phyloP scores from a whole-genome alignment of 2,797 vertebrate genomes.

The Sebastes miniatus region DNA sequence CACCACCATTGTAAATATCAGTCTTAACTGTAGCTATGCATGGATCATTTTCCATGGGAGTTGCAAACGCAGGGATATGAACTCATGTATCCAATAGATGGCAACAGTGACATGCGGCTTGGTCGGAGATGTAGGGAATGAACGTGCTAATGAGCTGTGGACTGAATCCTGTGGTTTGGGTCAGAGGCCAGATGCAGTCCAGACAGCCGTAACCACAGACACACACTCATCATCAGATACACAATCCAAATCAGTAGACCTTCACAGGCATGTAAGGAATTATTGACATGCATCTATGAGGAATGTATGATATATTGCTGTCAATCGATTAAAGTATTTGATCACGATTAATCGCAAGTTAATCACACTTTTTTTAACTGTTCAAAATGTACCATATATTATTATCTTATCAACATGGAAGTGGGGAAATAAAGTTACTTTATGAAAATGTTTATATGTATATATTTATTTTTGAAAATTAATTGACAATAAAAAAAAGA shows the following conservation, averaged over 20 bases:
- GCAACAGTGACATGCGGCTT: constrained; percentile 57
- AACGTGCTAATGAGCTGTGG: constrained; percentile 54
- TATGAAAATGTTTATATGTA: no score
- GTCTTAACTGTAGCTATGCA: background rate
- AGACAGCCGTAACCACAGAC: constrained; percentile 56
- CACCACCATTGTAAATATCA: background rate
- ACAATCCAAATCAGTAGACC: constrained; percentile 28
- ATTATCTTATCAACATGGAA: no score
- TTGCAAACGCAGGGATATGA: constrained; percentile 16
- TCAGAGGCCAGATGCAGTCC: constrained; percentile 60
- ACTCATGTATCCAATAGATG: constrained; percentile 66
- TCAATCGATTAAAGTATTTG: no score
- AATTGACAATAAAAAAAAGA: no score
- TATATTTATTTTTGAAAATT: no score
- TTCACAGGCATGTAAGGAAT: constrained; percentile 17
- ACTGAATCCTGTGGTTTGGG: constrained; percentile 55
- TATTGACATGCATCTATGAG: constrained; percentile 22
- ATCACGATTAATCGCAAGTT: no score
- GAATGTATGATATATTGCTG: constrained; percentile 8
- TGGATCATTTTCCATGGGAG: constrained; percentile 4
- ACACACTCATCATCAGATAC: constrained; percentile 56
- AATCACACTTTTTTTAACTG: no score
- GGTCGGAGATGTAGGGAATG: constrained; percentile 21
- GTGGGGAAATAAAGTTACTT: no score
- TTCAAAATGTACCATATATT: background rate